These are phyloP conservation scores for Orientallactaga bullata DNA, from an alignment of 2,113 vertebrate species.

Conservation along the genomic window DNA sequence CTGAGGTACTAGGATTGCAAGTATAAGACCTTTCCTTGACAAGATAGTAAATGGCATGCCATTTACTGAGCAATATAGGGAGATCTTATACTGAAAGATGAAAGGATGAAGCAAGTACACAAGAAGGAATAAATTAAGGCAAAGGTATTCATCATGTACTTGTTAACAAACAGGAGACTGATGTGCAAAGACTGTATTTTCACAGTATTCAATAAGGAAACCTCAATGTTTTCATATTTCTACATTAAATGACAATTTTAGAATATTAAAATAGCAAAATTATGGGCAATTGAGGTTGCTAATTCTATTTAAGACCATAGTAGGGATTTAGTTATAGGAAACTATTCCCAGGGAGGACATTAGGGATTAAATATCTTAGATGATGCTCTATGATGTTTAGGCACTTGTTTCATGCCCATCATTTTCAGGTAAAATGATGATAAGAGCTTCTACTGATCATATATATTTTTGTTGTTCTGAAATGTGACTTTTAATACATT, in stretches of 20 bases:
- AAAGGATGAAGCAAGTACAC: neutral
- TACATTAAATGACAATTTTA: neutral
- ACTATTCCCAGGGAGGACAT: neutral
- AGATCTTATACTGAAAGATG: neutral
- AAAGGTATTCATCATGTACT: neutral
- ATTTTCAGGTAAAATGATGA: constrained; percentile 1
- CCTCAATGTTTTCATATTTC: neutral
- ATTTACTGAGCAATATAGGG: neutral
- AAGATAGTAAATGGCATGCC: no score
- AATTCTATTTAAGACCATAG: neutral
- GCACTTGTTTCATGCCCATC: neutral
- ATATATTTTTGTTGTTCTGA: neutral
- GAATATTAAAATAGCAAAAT: neutral
- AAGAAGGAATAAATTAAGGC: no score
- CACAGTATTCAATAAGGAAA: neutral
- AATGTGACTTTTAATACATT: neutral
- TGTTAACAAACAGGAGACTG: neutral
- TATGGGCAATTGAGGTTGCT: neutral
- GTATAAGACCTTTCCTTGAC: no score
- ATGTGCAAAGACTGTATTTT: neutral
- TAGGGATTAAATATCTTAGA: neutral
- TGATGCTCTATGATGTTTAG: neutral
- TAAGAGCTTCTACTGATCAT: neutral
- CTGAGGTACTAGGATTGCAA: neutral
- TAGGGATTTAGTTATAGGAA: neutral